Evolutionary conservation across 2,113 vertebrate species (phyloP).

Genomic region (Mesocricetus auratus): DNA sequence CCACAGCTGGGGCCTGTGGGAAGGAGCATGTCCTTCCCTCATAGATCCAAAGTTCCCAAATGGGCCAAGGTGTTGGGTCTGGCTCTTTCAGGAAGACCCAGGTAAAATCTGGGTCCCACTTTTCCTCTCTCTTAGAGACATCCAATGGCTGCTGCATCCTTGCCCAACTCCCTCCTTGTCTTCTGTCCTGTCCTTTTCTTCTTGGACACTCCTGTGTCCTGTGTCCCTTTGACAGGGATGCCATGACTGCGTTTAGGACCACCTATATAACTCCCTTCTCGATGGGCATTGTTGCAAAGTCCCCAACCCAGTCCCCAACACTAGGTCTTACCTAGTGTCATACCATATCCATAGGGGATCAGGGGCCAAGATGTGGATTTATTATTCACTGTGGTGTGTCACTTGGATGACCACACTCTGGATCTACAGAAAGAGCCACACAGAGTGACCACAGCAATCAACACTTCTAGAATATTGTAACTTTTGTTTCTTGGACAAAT

Average conservation of each 20-base stretch:
- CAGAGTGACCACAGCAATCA: too few relatives aligned
- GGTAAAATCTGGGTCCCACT: background rate
- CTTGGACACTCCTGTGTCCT: background rate
- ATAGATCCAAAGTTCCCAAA: background rate
- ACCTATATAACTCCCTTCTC: background rate
- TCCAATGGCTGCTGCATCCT: background rate
- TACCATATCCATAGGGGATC: background rate
- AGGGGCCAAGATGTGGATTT: background rate
- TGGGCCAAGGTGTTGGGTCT: background rate
- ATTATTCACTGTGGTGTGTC: background rate
- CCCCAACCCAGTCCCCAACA: background rate
- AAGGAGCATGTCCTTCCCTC: background rate
- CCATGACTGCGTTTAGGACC: background rate
- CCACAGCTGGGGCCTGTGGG: background rate
- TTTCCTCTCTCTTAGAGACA: background rate
- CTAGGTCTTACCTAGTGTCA: background rate
- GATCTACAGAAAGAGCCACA: background rate
- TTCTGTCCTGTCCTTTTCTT: background rate
- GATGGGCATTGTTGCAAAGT: background rate
- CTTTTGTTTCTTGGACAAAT: too few relatives aligned
- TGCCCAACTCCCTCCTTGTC: too few relatives aligned
- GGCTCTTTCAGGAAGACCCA: background rate
- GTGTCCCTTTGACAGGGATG: background rate
- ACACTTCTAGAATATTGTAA: too few relatives aligned
- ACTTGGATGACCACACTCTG: rapidly evolving